Base-by-base conservation (phyloP, 2,888 invertebrate species). In the Anthoptus insignis region DNA sequence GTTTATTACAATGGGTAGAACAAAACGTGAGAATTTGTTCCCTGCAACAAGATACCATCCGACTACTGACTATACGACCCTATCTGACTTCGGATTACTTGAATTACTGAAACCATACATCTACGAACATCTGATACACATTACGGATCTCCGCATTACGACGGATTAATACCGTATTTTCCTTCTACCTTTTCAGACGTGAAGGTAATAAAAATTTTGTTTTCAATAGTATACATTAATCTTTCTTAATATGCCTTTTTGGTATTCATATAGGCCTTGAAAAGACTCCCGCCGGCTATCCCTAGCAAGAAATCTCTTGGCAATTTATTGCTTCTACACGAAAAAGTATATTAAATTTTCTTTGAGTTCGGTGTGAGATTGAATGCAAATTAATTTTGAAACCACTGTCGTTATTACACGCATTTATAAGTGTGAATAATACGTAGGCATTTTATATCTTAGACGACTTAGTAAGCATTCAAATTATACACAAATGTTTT, bases 91-190 rank as follows among this genome's bases (percentile, higher is more conserved):
- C 85, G 89, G 91, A 91, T 92, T 92, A 92, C 88, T 89, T 88
- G 89, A 91, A 92, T 91, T 90, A 93, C 89, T 86, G 92, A 93
- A 92, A 91, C 93, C 93, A 87, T 93, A 93, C 79, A 80, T 80
- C 83, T 76, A 77, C 80, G 82, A 79, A 81, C 82, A 83, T 80
- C 82, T 81, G 86, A 87, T 90, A 90, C 83, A 83, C 84, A 87
- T 86, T 81, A 84, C 79, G 86, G 84, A 85, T 86, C 84, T 82
- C 78, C 78, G 83, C 84, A 87, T 89, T 86, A 89, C 77, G 80
- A 75, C 76, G 88, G 87, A 91, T 91, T 92, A 91, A 90, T 89
- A 83, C 82, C 80, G 79, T 81, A 87, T 88, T 82, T 84, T 83
- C 83, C 77, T 73, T 78, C 77, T 73, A 78, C 77, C 79, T 81